phyloP scores from a whole-genome alignment of 2,113 vertebrate genomes.

The Antechinus flavipes region DNA sequence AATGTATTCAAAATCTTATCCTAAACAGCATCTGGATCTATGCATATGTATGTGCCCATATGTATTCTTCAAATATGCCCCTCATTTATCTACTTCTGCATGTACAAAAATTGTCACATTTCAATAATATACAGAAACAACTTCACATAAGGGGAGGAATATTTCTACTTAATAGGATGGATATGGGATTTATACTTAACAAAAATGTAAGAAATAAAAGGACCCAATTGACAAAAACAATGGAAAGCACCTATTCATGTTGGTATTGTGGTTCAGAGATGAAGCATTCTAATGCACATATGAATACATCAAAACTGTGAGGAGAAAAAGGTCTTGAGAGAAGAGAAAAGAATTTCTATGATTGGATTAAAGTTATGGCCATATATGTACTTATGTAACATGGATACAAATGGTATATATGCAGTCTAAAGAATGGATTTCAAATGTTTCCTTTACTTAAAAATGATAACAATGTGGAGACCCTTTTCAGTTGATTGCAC shows the following conservation, averaged over 20 bases:
- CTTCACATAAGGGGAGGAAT: not conserved
- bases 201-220: not conserved
- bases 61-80: not conserved
- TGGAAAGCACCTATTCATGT: not conserved
- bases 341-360: not conserved
- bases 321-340: too few relatives aligned
- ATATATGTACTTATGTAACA: not conserved
- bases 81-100: not conserved
- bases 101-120: too few relatives aligned
- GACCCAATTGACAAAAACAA: not conserved
- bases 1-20: not conserved
- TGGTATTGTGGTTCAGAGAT: not conserved
- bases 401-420: not conserved
- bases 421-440: not conserved
- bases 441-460: not conserved
- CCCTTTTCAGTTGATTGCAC: not conserved
- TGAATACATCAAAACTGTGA: accelerated
- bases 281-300: not conserved
- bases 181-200: not conserved
- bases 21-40: not conserved
- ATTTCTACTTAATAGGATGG: not conserved
- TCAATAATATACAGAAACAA: not conserved
- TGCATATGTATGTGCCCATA: not conserved
- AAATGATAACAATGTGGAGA: not conserved
- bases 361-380: not conserved